phyloP scores from a whole-genome alignment of 1,140 invertebrate genomes.

The Calephelis virginiensis region DNA sequence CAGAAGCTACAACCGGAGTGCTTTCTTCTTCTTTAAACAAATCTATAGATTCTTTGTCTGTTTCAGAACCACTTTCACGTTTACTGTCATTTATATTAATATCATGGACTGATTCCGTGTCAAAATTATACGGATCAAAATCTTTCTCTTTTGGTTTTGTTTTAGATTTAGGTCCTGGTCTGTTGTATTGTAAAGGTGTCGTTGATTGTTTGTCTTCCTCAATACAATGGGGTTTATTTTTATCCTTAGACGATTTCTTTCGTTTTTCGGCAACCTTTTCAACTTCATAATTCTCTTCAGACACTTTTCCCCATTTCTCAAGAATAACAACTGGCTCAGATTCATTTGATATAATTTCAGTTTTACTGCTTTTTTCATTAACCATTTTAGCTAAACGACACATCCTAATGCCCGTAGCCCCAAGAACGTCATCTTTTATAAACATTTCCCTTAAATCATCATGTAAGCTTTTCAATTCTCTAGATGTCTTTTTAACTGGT shows the following conservation, averaged over 20 bases:
- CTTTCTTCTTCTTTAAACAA: slow-evolving; percentile 14
- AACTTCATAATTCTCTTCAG: slow-evolving; percentile 34
- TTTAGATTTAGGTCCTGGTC: slow-evolving; percentile 55
- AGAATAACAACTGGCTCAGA: slow-evolving; percentile 42
- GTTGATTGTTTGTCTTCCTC: slow-evolving; percentile 29
- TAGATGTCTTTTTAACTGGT: slow-evolving; percentile 44
- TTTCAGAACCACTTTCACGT: slow-evolving; percentile 41
- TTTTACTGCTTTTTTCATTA: slow-evolving; percentile 41
- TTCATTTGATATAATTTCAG: slow-evolving; percentile 30
- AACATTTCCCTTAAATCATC: slow-evolving; percentile 85
- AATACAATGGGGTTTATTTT: slow-evolving; percentile 30
- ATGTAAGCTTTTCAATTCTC: slow-evolving; percentile 81
- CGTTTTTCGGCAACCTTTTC: slow-evolving; percentile 20
- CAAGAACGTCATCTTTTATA: slow-evolving; percentile 80
- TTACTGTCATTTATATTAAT: slow-evolving; percentile 39
- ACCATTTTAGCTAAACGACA: slow-evolving; percentile 71
- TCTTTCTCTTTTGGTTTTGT: slow-evolving; percentile 37
- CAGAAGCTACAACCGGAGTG: slow-evolving; percentile 47
- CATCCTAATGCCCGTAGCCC: slow-evolving; percentile 77
- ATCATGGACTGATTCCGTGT: slow-evolving; percentile 54
- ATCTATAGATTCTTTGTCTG: slow-evolving; percentile 47
- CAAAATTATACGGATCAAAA: slow-evolving; percentile 58
- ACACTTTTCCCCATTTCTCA: slow-evolving; percentile 44
- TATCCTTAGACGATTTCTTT: slow-evolving; percentile 48
- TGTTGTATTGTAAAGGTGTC: slow-evolving; percentile 17